Conservation (phyloP, 2,113 vertebrate species). For the Panurus biarmicus region DNA sequence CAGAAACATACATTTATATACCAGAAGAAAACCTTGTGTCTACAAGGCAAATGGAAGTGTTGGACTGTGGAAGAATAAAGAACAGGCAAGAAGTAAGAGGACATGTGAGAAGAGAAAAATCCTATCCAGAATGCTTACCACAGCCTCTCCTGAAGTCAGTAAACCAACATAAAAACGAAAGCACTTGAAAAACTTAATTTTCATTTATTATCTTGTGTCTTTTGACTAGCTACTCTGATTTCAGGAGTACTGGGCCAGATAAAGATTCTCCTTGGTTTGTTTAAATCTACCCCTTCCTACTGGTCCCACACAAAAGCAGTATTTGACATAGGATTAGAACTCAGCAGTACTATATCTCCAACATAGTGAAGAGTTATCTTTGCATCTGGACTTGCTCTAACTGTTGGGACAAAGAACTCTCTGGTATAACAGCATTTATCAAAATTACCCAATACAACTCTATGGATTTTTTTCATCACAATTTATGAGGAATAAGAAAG, state of each 20-base stretch:
- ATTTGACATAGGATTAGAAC: not conserved
- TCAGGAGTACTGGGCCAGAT: not conserved
- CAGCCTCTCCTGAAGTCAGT: not conserved
- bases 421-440: not conserved
- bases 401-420: not conserved
- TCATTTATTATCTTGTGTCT: not conserved
- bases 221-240: not conserved
- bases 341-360: not conserved
- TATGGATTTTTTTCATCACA: not conserved
- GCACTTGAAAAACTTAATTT: not conserved
- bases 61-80: not conserved
- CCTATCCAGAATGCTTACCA: not conserved
- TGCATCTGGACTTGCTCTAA: not conserved
- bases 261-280: not conserved
- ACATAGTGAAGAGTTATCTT: not conserved
- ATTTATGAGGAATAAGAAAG: not conserved
- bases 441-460: not conserved
- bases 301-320: not conserved
- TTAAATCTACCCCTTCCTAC: not conserved
- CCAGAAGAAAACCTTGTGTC: not conserved
- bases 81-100: not conserved
- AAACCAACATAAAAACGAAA: not conserved
- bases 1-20: not conserved
- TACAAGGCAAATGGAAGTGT: not conserved
- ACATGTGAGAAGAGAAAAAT: not conserved